These are phyloP conservation scores for Otis tarda DNA, from an alignment of 2,113 vertebrate genomes.

Conservation along the genomic window DNA sequence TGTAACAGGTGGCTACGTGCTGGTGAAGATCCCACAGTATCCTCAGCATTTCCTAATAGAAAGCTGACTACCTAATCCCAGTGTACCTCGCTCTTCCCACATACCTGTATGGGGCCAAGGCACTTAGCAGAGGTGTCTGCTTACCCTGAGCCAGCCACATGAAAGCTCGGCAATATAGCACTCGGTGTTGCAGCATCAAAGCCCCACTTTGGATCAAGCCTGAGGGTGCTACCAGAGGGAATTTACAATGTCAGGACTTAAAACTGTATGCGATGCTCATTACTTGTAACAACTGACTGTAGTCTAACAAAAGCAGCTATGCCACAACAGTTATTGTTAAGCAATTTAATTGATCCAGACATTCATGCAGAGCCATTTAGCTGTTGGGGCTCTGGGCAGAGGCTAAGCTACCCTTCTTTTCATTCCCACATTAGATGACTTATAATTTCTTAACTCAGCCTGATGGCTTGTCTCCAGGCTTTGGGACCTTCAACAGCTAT, in stretches of 20 bases:
- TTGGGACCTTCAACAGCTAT: conserved; percentile 20
- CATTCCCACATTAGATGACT: conserved; percentile 60
- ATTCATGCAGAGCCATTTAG: conserved; percentile 52
- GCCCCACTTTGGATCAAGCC: conserved; percentile 33
- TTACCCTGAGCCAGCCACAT: conserved; percentile 64
- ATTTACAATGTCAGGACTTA: conserved; percentile 61
- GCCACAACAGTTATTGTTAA: conserved; percentile 58
- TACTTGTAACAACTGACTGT: conserved; percentile 49
- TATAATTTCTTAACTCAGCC: conserved; percentile 59
- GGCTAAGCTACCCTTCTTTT: conserved; percentile 12
- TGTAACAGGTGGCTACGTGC: conserved; percentile 57
- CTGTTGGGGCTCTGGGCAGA: conserved; percentile 21
- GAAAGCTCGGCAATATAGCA: conserved; percentile 48
- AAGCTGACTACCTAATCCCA: conserved; percentile 13
- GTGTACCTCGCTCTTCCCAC: conserved; percentile 31
- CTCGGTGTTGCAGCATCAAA: conserved; percentile 62
- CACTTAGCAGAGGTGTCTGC: conserved; percentile 51
- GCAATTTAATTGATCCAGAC: conserved; percentile 58
- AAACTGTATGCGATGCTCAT: conserved; percentile 23
- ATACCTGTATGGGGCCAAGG: conserved; percentile 22
- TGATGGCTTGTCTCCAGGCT: conserved; percentile 20
- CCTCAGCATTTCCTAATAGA: conserved; percentile 61
- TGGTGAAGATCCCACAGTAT: conserved; percentile 38
- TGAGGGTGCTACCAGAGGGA: conserved; percentile 26
- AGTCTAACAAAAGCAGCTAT: conserved; percentile 34